Evolutionary conservation across 2,797 vertebrate genomes (phyloP).

Genomic region (Synaphobranchus kaupii): DNA sequence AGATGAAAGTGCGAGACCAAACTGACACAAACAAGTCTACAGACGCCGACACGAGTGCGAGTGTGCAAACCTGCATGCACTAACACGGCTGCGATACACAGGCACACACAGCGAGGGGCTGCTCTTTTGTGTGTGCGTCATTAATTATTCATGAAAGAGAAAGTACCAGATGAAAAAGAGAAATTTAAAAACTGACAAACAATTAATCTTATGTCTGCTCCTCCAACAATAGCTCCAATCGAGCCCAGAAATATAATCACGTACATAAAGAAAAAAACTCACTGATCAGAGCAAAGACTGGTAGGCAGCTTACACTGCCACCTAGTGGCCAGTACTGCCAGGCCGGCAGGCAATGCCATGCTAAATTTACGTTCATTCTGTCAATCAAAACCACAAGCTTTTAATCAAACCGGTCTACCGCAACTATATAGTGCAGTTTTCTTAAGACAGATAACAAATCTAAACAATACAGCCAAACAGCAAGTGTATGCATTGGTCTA

Average conservation of each 20-base stretch:
- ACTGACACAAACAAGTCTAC: background rate
- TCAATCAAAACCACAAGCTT: background rate
- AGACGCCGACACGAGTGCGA: background rate
- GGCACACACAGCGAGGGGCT: background rate
- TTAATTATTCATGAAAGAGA: background rate
- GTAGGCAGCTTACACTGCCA: constrained; percentile 16
- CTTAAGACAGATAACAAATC: constrained; percentile 15
- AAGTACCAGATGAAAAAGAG: background rate
- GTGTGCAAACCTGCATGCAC: background rate
- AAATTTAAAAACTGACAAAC: background rate
- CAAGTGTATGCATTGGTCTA: background rate
- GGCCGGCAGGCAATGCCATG: too few species aligned
- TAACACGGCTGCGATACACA: background rate
- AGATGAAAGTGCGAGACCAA: background rate
- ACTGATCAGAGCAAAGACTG: background rate
- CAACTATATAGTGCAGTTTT: constrained; percentile 5
- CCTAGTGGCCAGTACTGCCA: constrained; percentile 23
- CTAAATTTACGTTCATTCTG: constrained; percentile 10
- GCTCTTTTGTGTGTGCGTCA: background rate
- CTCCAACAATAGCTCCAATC: background rate
- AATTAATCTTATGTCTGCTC: background rate
- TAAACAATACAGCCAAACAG: background rate
- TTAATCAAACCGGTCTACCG: background rate
- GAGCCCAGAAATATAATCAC: background rate
- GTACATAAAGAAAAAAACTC: background rate